Evolutionary conservation across 2,888 invertebrate species (phyloP).

Genomic region (Magallana nippona): DNA sequence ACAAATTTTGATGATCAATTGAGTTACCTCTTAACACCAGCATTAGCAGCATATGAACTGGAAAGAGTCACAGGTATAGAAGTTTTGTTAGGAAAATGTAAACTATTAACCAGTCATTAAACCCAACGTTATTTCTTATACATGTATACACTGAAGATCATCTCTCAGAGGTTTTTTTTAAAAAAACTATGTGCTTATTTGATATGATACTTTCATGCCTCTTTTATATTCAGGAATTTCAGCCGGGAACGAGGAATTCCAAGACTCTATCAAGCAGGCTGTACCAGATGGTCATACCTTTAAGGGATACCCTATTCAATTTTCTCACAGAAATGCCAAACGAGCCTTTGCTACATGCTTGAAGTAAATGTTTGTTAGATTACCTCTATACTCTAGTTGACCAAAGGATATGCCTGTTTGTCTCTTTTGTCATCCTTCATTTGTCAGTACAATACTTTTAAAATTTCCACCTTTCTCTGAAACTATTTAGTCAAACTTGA

Average conservation of each 20-base stretch:
- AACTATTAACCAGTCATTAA: too few relatives aligned
- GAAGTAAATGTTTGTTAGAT: constrained; percentile 66
- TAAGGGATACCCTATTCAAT: constrained; percentile 80
- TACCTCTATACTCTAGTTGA: not conserved
- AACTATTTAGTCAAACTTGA: too few relatives aligned
- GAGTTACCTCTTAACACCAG: constrained; percentile 78
- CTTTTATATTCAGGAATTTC: constrained; percentile 70
- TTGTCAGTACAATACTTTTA: not conserved
- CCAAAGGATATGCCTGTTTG: too few relatives aligned
- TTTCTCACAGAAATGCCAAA: constrained; percentile 78
- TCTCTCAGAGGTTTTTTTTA: too few relatives aligned
- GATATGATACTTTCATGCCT: not conserved
- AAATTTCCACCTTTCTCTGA: too few relatives aligned
- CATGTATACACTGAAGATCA: too few relatives aligned
- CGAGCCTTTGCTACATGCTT: constrained; percentile 77
- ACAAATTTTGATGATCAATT: constrained; percentile 80
- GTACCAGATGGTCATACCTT: constrained; percentile 81
- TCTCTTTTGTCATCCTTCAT: not conserved
- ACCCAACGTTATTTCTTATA: too few relatives aligned
- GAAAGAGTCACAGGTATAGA: constrained; percentile 78
- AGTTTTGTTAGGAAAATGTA: not conserved
- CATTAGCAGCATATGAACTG: constrained; percentile 78
- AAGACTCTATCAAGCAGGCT: constrained; percentile 77
- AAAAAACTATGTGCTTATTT: too few relatives aligned
- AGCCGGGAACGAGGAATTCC: constrained; percentile 80